Base-by-base conservation (phyloP, 2,888 invertebrate genomes). In the Dilophus febrilis region DNA sequence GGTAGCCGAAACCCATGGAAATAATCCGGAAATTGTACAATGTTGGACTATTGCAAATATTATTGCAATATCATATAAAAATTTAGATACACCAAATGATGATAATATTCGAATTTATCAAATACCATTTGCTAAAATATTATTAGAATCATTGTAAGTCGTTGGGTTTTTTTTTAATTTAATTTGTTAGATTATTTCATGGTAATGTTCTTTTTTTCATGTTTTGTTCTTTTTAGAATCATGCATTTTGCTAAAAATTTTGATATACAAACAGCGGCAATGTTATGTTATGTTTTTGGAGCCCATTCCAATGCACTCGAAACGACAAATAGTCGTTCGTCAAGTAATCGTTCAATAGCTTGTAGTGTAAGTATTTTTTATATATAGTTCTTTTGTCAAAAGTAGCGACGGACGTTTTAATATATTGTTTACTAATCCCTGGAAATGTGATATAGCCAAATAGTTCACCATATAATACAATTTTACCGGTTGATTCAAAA, bases 201-300 rank as follows among this genome's bases (percentile, higher is more conserved):
- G 11, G 4, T 5, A 34, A 13, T 11, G 12, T 4, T n/a, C 18
- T 8, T 11, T 13, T n/a, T 19, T n/a, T 19, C 5, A 12, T 18
- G 37, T 22, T 27, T 35, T 35, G 36, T 41, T 36, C 34, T 37
- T 46, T 61, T 45, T 61, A 82, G 82, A 56, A 86, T 86, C 53
- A 69, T 74, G 35, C 83, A 86, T 59, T 87, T 82, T 56, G 84
- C 85, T 0, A 70, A 72, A 47, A 71, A 79, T 39, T 74, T 77
- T 6, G 92, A 94, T 58, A 69, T 92, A 13, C 95, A 95, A 65
- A 94, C 87, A 61, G 86, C 92, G 4, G 92, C 91, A 2, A 87
- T 94, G 82, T 57, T 94, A 42, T 81, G 85, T 45, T 91, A 92
- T 55, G 77, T 84, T 2, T 90, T 92, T 60, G 80, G 83, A 43